phyloP scores from a whole-genome alignment of 2,888 invertebrate genomes.

The Cephus rjabovi region DNA sequence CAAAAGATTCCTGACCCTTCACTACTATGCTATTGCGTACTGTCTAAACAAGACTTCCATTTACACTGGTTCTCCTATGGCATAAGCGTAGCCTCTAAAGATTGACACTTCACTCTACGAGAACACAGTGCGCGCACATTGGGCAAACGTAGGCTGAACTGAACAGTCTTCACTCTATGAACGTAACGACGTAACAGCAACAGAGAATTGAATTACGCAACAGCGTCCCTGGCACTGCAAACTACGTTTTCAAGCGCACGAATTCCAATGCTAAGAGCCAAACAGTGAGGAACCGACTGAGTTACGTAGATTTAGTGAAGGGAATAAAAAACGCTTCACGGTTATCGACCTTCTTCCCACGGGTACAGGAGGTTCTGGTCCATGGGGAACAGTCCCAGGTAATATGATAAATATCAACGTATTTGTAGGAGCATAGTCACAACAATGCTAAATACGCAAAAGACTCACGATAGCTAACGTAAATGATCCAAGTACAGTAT shows the following conservation, averaged over 20 bases:
- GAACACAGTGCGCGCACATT: neutral
- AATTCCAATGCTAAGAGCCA: neutral
- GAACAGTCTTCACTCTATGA: neutral
- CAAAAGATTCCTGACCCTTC: neutral
- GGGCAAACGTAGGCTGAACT: neutral
- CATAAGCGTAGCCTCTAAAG: neutral
- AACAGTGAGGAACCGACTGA: neutral
- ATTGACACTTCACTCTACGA: neutral
- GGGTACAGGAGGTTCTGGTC: neutral
- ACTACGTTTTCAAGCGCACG: neutral
- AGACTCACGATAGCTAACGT: neutral
- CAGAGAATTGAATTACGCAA: neutral
- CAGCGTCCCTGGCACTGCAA: neutral
- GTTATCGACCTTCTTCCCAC: neutral
- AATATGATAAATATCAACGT: neutral
- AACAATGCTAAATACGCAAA: neutral
- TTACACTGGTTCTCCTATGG: neutral
- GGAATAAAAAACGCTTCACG: neutral
- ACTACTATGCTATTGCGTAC: neutral
- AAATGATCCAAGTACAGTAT: neutral
- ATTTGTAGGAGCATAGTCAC: neutral
- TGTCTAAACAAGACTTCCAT: neutral
- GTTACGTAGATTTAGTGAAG: constrained; percentile 1
- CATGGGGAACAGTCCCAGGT: neutral
- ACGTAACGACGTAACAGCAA: neutral